Conservation (phyloP, 2,888 invertebrate species). For the Agrypnus murinus region DNA sequence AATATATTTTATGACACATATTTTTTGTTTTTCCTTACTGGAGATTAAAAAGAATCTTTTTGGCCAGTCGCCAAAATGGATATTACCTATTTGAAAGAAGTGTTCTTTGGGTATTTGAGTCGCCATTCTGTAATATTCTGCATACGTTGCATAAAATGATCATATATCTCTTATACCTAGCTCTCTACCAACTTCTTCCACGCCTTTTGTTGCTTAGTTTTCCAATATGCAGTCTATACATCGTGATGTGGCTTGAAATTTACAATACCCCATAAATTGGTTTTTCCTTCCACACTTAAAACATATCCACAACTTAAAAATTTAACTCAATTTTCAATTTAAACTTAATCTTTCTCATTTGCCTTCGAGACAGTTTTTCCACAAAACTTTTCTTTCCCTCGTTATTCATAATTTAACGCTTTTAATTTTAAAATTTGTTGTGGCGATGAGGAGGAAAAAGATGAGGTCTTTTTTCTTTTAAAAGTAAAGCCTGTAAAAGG, state of each 20-base stretch:
- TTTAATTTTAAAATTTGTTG: no score
- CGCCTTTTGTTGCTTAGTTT: constrained; percentile 8
- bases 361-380: no score
- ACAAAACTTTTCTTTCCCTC: no score
- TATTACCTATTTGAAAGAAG: constrained; percentile 16
- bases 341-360: no score
- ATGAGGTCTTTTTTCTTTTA: no score
- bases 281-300: no score
- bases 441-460: no score
- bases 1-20: background rate
- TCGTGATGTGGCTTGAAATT: constrained; percentile 7
- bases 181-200: no score
- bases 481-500: background rate
- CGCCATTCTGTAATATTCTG: constrained; percentile 4
- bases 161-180: background rate
- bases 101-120: background rate
- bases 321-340: no score
- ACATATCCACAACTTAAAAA: no score
- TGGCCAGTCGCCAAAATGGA: constrained; percentile 11
- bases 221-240: background rate
- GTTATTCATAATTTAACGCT: no score
- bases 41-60: constrained; percentile 1
- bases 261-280: no score
- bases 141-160: constrained; percentile 22
- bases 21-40: background rate